Base-by-base conservation (phyloP, 1,140 invertebrate species). In the Drosophila athabasca region DNA sequence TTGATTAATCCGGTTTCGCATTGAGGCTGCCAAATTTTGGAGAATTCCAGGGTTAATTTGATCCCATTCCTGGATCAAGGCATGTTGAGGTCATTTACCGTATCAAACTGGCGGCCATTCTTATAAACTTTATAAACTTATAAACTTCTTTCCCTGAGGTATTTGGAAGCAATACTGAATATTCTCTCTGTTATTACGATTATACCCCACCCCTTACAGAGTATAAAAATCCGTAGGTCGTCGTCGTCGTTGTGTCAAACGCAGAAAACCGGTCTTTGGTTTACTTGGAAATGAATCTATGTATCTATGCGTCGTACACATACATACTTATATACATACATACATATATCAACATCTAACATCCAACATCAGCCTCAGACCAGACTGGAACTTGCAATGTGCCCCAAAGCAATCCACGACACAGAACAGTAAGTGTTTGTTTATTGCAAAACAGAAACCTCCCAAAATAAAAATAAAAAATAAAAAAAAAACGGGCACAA, bases 201-300 rank as follows among this genome's bases (percentile, higher is more conserved):
- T 19, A 19, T 2, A 50, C 22, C 7, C 13, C 35, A 70, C 45
- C 13, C 1, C 31, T n/a, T 58, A 58, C 6, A 58, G 52, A 52
- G 67, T 69, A 70, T 31, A 50, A 44, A 66, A 82, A 74, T 66
- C 73, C 73, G 81, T 85, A 85, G 81, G 81, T 85, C 81, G 80
- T 50, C 58, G 58, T 49, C 24, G 24, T 26, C 17, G 17, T 19
- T 19, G 17, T 70, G 53, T 62, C 54, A 62, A 46, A 51, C 49
- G 0, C 54, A 6, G 44, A 59, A 81, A 85, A 85, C 81, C 81
- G 81, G 81, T 79, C 73, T 81, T 61, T 43, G 29, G 70, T 52
- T 74, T 85, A 85, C 81, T 85, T 87, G 82, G 81, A 85, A 85
- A 75, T 67, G 58, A 72, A 79, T 84, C 80, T 83, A 79, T 84